Evolutionary conservation across 1,140 invertebrate genomes (phyloP), one percentile per base, ranked within the genome.

Genomic region (Pseudomyrmex flavicornis): DNA sequence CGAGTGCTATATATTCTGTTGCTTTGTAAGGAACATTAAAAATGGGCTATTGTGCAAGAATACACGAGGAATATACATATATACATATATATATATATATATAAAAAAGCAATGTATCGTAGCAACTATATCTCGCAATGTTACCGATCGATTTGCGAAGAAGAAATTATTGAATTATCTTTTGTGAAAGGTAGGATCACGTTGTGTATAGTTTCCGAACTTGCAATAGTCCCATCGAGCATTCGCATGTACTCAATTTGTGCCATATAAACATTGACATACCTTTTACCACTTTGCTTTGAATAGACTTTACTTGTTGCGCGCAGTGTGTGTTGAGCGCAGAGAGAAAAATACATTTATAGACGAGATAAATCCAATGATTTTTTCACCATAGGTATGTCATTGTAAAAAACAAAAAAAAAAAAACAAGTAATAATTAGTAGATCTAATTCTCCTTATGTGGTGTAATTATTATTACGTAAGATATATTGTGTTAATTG

Each of bases 251-350:
- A 77, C 72, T 85, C 82, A 66, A 63, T 61, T 72, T 84, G 84
- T 85, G 84, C 84, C 84, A 85, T 85, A 85, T 48, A 46, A 66
- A 82, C 58, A n/a, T 63, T 72, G 44, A 70, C n/a, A 70, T 52
- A 72, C 61, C 50, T 84, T 84, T 82, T 84, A 35, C 52, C 22
- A 63, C 56, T n/a, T 12, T 59, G 54, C 13, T 58, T 73, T 7
- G 35, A 35, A 35, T 35, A 35, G 35, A 35, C 35, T 26, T 26
- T 26, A 26, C 26, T 35, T 35, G 35, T 35, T 35, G 35, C 35
- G 35, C 35, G 35, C 35, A 17, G 35, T 35, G 35, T 15, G 17
- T 15, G 12, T 50, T 22, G 44, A 76, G 22, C 65, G 54, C 61
- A 50, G n/a, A 10, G 22, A 15, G 15, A 63, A 63, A 26, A 26